Evolutionary conservation across 2,797 vertebrate genomes (phyloP).

Genomic region (Tapirus indicus): DNA sequence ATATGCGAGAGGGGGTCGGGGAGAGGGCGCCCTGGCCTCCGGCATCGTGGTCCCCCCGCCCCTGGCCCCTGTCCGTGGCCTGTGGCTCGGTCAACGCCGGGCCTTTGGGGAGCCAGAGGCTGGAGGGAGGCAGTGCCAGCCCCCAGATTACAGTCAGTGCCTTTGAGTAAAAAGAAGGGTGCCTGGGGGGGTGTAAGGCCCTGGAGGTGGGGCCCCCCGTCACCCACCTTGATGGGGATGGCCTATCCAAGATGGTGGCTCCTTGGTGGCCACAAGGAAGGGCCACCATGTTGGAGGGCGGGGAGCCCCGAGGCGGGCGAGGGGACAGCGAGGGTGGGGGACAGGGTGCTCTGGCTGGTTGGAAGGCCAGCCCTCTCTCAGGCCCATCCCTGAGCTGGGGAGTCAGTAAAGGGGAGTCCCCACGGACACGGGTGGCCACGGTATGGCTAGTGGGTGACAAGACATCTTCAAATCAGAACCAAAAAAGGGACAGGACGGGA

Average conservation of each 20-base stretch:
- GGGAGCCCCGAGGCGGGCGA: neutral
- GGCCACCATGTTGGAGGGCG: slow-evolving; percentile 19
- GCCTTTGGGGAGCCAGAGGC: slow-evolving; percentile 70
- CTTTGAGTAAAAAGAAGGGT: slow-evolving; percentile 80
- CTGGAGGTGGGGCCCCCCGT: slow-evolving; percentile 56
- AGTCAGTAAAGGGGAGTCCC: slow-evolving; percentile 39
- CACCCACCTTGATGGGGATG: neutral
- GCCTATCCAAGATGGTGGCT: slow-evolving; percentile 38
- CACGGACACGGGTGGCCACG: neutral
- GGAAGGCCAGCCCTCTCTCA: slow-evolving; percentile 71
- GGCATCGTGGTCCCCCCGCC: slow-evolving; percentile 35
- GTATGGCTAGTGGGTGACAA: slow-evolving; percentile 62
- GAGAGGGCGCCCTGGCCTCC: slow-evolving; percentile 48
- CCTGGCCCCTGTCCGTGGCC: slow-evolving; percentile 76
- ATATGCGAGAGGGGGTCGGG: slow-evolving; percentile 4
- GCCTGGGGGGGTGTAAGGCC: slow-evolving; percentile 30
- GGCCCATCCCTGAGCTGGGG: slow-evolving; percentile 79
- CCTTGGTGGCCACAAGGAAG: slow-evolving; percentile 49
- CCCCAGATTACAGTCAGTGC: slow-evolving; percentile 83
- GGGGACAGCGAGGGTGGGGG: neutral
- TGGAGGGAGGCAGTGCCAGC: slow-evolving; percentile 55
- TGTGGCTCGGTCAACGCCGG: slow-evolving; percentile 69
- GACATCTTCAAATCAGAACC: slow-evolving; percentile 50
- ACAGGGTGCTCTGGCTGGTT: slow-evolving; percentile 48
- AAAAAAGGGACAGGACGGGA: neutral